Conservation (phyloP, 1,140 invertebrate genomes). For the Monochamus saltuarius region DNA sequence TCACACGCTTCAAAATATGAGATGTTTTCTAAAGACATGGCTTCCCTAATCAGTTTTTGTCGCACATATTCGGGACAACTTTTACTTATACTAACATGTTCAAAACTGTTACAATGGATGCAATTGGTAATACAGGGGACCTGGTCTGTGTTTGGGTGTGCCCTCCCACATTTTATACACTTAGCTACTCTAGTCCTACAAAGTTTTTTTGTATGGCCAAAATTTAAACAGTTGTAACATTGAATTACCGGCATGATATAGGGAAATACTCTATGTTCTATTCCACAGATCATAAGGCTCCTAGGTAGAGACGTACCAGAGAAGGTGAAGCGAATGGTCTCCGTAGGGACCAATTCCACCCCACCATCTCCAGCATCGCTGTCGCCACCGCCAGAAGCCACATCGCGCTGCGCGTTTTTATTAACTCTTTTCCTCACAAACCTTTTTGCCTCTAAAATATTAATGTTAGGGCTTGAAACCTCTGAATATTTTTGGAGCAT, state of each 20-base stretch:
- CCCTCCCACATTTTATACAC: constrained; percentile 9
- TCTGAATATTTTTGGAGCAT: constrained; percentile 5
- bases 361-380: not conserved
- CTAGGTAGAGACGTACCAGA: not conserved
- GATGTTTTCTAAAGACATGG: constrained; percentile 16
- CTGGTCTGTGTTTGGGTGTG: not conserved
- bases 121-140: not conserved
- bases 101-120: not conserved
- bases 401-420: not conserved
- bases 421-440: not conserved
- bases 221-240: constrained; percentile 12
- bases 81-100: constrained; percentile 1
- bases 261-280: not conserved
- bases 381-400: too few species aligned
- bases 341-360: not conserved
- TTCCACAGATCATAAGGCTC: not conserved
- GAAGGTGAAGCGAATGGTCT: constrained; percentile 5
- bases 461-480: not conserved
- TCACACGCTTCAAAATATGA: constrained; percentile 11
- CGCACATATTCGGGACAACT: constrained; percentile 3
- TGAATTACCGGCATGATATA: constrained; percentile 15
- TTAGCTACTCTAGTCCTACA: constrained; percentile 10
- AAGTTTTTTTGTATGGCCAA: constrained; percentile 5
- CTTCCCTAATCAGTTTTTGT: constrained; percentile 15
- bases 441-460: not conserved